Percentiles rank a stretch among this genome's conserved stretches.
Evolutionary conservation across 2,797 vertebrate genomes (phyloP).

Genomic region (Kryptolebias ocellatus): DNA sequence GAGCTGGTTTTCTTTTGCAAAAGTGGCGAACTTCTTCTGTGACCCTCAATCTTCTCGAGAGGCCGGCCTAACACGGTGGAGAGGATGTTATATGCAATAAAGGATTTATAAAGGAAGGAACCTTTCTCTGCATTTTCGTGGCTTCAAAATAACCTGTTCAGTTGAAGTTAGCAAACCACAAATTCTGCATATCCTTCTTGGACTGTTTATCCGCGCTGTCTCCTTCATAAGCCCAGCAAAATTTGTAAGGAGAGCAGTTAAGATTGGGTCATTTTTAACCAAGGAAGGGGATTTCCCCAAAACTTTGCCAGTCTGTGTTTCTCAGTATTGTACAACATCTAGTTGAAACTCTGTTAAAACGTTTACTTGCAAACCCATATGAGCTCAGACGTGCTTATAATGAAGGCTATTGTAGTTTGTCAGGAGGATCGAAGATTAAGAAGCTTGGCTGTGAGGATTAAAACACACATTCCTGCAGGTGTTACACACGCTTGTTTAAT

Average conservation of each 20-base stretch:
- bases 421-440: not conserved
- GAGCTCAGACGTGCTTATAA: constrained; percentile 1
- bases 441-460: too few species aligned
- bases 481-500: too few species aligned
- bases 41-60: constrained; percentile 26
- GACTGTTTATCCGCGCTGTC: constrained; percentile 36
- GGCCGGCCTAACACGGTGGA: constrained; percentile 44
- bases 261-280: constrained; percentile 18
- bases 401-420: constrained; percentile 13
- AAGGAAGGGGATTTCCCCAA: constrained; percentile 28
- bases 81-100: too few species aligned
- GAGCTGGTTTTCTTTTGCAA: constrained; percentile 39
- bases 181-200: constrained; percentile 16
- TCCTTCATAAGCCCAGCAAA: not conserved
- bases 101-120: too few species aligned
- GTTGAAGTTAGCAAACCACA: constrained; percentile 10
- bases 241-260: constrained; percentile 25
- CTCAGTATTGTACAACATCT: constrained; percentile 8
- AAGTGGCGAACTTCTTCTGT: constrained; percentile 24
- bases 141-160: not conserved
- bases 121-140: not conserved
- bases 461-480: too few species aligned
- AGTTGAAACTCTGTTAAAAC: constrained; percentile 2
- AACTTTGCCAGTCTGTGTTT: constrained; percentile 8
- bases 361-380: not conserved